These are phyloP conservation scores for Masnerella sp. DNA, from an alignment of 2,888 invertebrate genomes.

Conservation along the genomic window DNA sequence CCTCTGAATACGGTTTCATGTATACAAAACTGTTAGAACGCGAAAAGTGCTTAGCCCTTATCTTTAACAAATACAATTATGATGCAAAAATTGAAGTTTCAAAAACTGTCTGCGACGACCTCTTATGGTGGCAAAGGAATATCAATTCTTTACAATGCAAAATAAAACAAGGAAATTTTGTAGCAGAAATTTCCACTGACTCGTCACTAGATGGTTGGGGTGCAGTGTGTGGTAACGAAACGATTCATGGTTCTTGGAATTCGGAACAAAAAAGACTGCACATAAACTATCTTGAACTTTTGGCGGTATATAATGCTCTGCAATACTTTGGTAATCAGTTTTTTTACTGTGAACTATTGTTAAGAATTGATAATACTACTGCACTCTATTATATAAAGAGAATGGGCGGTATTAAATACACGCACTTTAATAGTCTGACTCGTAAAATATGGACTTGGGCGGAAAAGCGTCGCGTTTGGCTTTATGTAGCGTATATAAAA, in stretches of 20 bases:
- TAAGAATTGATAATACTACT: slow-evolving; percentile 20
- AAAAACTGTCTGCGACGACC: not conserved
- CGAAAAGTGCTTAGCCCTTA: slow-evolving; percentile 10
- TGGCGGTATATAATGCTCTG: slow-evolving; percentile 1
- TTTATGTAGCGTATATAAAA: slow-evolving; percentile 32
- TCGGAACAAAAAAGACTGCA: slow-evolving; percentile 1
- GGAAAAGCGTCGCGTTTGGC: slow-evolving; percentile 1
- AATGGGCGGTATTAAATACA: slow-evolving; percentile 15
- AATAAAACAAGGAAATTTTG: slow-evolving; percentile 1
- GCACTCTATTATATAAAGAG: slow-evolving; percentile 43
- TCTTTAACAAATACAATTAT: slow-evolving; percentile 16
- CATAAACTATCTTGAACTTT: not conserved
- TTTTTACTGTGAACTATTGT: slow-evolving; percentile 8
- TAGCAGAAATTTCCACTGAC: slow-evolving; percentile 18
- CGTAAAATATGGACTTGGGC: slow-evolving; percentile 15
- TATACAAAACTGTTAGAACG: slow-evolving; percentile 21
- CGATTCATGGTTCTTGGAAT: no score
- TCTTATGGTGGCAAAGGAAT: slow-evolving; percentile 10
- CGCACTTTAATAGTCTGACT: slow-evolving; percentile 5
- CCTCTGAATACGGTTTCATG: slow-evolving; percentile 13
- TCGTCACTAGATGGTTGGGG: slow-evolving; percentile 10
- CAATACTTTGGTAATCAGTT: not conserved
- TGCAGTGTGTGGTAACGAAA: not conserved
- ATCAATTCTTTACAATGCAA: slow-evolving; percentile 8
- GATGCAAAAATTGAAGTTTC: slow-evolving; percentile 15